Evolutionary conservation across 1,140 invertebrate genomes (phyloP).

Genomic region (Drosophila gunungcola): DNA sequence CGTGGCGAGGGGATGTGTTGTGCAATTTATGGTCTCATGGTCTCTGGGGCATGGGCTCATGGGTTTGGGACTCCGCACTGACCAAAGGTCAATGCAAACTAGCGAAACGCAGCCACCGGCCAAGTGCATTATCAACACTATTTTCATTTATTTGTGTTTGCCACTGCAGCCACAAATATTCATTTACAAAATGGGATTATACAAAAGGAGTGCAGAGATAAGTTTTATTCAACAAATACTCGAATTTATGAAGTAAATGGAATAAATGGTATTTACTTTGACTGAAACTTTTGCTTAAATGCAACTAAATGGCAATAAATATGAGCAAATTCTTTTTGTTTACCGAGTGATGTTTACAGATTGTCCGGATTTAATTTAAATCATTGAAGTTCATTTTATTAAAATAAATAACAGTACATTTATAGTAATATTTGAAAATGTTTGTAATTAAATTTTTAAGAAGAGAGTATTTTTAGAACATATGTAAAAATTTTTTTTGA

Average conservation of each 20-base stretch:
- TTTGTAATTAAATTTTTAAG: no score
- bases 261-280: background rate
- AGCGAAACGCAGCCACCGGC: slow-evolving; percentile 8
- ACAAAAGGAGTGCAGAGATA: slow-evolving; percentile 1
- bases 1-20: slow-evolving; percentile 36
- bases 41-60: slow-evolving; percentile 27
- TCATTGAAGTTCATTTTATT: no score
- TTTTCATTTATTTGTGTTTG: slow-evolving; percentile 23
- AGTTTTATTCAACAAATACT: slow-evolving; percentile 4
- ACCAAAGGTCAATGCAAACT: slow-evolving; percentile 30
- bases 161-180: slow-evolving; percentile 30
- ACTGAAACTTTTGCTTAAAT: no score
- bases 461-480: no score
- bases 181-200: slow-evolving; percentile 31
- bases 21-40: slow-evolving; percentile 40
- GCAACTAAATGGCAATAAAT: no score
- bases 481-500: no score
- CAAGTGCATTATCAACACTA: slow-evolving; percentile 1
- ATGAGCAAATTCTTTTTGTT: no score
- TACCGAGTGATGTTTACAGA: no score
- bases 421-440: no score
- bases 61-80: slow-evolving; percentile 8
- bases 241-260: background rate
- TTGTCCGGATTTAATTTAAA: no score
- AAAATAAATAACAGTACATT: no score